Percentiles rank a stretch among this genome's conserved stretches.
Conservation (phyloP, 1,140 invertebrate species). For the Eurosta solidaginis region DNA sequence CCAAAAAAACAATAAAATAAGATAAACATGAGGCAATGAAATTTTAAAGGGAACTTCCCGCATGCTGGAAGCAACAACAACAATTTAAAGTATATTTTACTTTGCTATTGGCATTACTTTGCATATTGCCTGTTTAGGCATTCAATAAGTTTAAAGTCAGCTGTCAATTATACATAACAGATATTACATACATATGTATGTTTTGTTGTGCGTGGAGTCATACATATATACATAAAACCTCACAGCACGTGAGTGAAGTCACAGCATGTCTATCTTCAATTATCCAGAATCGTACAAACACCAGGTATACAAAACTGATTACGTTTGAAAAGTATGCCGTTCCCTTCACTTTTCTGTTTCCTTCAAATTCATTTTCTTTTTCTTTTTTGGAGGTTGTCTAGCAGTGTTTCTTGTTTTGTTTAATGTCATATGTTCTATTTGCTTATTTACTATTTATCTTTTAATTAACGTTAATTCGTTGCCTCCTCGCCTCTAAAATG, state of each 20-base stretch:
- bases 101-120: not conserved
- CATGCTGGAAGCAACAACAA: not conserved
- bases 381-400: not conserved
- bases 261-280: not conserved
- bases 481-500: not conserved
- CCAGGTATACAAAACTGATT: not conserved
- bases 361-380: not conserved
- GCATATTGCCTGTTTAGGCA: not conserved
- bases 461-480: conserved; percentile 21
- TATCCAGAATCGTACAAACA: not conserved
- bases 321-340: not conserved
- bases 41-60: not conserved
- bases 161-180: not conserved
- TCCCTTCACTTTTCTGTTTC: not conserved
- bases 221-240: not conserved
- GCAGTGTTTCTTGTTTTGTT: too few relatives aligned
- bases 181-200: too few relatives aligned
- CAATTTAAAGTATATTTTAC: not conserved
- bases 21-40: not conserved
- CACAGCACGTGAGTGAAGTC: not conserved
- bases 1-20: not conserved
- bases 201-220: too few relatives aligned
- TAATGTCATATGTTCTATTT: too few relatives aligned
- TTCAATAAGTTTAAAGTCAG: not conserved
- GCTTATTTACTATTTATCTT: conserved; percentile 15